A percentile compares a stretch with the other conserved stretches of the same genome.
Conservation (phyloP, 1,140 invertebrate species). For the Aphidius ervi region DNA sequence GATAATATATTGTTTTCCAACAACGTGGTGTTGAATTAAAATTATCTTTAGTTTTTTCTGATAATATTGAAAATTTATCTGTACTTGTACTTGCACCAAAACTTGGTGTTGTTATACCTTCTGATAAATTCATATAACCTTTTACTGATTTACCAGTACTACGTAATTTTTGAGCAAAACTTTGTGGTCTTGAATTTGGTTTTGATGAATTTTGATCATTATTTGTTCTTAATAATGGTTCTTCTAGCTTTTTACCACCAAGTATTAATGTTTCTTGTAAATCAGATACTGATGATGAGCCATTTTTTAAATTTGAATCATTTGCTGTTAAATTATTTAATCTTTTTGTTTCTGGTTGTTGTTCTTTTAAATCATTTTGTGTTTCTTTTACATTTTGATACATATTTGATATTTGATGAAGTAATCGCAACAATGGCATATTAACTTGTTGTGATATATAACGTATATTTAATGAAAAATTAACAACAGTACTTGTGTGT, state of each 20-base stretch:
- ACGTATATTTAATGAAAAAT: constrained; percentile 80
- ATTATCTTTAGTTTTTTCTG: constrained; percentile 52
- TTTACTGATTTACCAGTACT: constrained; percentile 80
- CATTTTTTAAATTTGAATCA: constrained; percentile 49
- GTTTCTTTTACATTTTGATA: constrained; percentile 96
- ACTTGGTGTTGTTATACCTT: constrained; percentile 68
- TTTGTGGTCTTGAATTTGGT: constrained; percentile 69
- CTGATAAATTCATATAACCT: constrained; percentile 67
- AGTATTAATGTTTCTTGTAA: constrained; percentile 57
- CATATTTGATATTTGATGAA: constrained; percentile 97
- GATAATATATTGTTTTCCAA: constrained; percentile 91
- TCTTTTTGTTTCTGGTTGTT: constrained; percentile 55
- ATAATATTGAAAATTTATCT: constrained; percentile 55
- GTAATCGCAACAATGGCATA: constrained; percentile 87
- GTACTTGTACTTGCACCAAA: constrained; percentile 59
- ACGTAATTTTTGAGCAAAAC: constrained; percentile 79
- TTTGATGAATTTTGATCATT: constrained; percentile 45
- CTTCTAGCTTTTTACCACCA: constrained; percentile 47
- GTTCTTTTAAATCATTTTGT: constrained; percentile 79
- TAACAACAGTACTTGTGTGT: constrained; percentile 82
- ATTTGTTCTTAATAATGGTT: constrained; percentile 47
- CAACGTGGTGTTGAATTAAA: constrained; percentile 68
- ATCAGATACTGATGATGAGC: constrained; percentile 62
- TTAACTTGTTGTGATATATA: constrained; percentile 91
- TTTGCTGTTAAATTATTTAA: constrained; percentile 49